A percentile compares a stretch with the other conserved stretches of the same genome.
These are phyloP conservation scores for Gryon sp. DNA, from an alignment of 1,140 invertebrate genomes.

Conservation along the genomic window DNA sequence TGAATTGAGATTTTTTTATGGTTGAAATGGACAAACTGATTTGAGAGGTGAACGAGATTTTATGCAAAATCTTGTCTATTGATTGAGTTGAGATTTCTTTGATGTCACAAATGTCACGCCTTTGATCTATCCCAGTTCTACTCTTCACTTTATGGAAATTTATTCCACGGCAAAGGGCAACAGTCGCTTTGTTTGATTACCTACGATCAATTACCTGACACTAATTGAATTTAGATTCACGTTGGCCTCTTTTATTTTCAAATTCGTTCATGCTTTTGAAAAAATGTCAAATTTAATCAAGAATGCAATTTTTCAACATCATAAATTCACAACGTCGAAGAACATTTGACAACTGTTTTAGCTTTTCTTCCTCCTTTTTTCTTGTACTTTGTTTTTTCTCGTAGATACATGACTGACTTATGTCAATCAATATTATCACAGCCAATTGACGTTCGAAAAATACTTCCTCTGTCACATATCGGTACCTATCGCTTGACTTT, in stretches of 20 bases:
- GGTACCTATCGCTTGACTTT: too few species aligned
- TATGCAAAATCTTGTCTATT: too few species aligned
- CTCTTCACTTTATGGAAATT: conserved; percentile 26
- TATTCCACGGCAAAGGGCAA: conserved; percentile 12
- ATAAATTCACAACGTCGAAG: not conserved
- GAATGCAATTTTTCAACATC: not conserved
- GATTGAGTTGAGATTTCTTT: conserved; percentile 14
- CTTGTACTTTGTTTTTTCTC: too few species aligned
- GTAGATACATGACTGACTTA: too few species aligned
- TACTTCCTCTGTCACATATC: too few species aligned
- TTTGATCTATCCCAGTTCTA: conserved; percentile 1
- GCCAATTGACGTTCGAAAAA: too few species aligned
- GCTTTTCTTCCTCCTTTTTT: too few species aligned
- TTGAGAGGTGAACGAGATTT: conserved; percentile 2
- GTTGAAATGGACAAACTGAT: conserved; percentile 30
- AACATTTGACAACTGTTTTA: too few species aligned
- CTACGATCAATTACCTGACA: not conserved
- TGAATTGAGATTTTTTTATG: too few species aligned
- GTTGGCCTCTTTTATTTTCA: not conserved
- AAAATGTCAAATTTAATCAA: not conserved
- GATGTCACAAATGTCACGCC: conserved; percentile 10
- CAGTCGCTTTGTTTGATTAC: conserved; percentile 26
- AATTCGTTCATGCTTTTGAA: not conserved
- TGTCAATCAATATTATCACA: too few species aligned
- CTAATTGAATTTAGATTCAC: conserved; percentile 12